A percentile compares a stretch with the other conserved stretches of the same genome.
phyloP scores from a whole-genome alignment of 2,888 invertebrate genomes.

The Dynastes maya region DNA sequence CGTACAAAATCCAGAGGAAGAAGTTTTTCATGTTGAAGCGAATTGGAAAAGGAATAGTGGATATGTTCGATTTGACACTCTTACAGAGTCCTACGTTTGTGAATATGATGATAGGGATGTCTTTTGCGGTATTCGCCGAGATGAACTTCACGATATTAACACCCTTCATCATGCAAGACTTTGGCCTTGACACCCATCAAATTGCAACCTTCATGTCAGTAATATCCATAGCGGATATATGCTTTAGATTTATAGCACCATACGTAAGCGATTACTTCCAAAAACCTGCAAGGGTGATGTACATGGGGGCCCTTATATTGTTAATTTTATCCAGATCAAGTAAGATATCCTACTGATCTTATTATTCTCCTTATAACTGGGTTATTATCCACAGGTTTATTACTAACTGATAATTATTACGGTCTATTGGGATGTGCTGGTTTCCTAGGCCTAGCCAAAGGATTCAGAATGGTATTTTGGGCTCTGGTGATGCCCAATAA shows the following conservation, averaged over 20 bases:
- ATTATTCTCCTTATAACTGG: background rate
- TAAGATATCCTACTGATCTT: slow-evolving; percentile 70
- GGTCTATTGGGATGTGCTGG: slow-evolving; percentile 72
- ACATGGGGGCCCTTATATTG: slow-evolving; percentile 75
- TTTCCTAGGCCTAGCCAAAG: slow-evolving; percentile 79
- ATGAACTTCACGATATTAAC: slow-evolving; percentile 79
- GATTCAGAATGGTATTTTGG: slow-evolving; percentile 80
- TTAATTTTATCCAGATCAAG: slow-evolving; percentile 76
- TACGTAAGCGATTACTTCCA: slow-evolving; percentile 79
- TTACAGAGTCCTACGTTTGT: slow-evolving; percentile 79
- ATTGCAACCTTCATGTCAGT: slow-evolving; percentile 78
- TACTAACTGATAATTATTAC: slow-evolving; percentile 65
- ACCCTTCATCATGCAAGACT: slow-evolving; percentile 79
- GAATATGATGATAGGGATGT: slow-evolving; percentile 79
- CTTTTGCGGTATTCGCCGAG: slow-evolving; percentile 80
- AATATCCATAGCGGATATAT: slow-evolving; percentile 72
- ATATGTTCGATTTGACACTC: slow-evolving; percentile 78
- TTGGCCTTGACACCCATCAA: slow-evolving; percentile 73
- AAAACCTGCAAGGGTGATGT: slow-evolving; percentile 78
- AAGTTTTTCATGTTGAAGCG: slow-evolving; percentile 66
- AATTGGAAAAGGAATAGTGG: slow-evolving; percentile 67
- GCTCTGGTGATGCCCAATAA: slow-evolving; percentile 80
- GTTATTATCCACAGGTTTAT: slow-evolving; percentile 63
- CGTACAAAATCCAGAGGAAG: slow-evolving; percentile 51
- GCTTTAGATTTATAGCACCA: slow-evolving; percentile 77